Conservation (phyloP, 1,140 invertebrate genomes). For the Lordiphosa stackelbergi region DNA sequence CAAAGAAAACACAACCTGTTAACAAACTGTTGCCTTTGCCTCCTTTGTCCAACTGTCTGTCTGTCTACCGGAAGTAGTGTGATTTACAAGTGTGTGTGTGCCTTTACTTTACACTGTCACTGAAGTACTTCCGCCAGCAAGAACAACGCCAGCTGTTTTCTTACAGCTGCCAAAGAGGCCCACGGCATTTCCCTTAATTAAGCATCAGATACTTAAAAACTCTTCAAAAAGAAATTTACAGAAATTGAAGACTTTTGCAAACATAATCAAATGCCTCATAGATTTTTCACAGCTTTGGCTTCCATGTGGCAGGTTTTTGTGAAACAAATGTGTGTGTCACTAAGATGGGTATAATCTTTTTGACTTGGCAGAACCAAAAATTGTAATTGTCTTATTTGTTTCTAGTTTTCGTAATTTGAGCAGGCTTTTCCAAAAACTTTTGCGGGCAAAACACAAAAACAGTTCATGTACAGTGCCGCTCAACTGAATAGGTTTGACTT, state of each 20-base stretch:
- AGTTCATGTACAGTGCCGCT: too few species aligned
- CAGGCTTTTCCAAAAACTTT: too few species aligned
- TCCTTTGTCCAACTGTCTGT: slow-evolving; percentile 17
- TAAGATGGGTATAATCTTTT: too few species aligned
- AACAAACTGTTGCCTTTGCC: slow-evolving; percentile 42
- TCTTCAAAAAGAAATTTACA: slow-evolving; percentile 2
- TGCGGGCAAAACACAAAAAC: too few species aligned
- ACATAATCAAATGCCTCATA: slow-evolving; percentile 5
- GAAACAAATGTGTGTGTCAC: too few species aligned
- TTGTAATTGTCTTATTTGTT: too few species aligned
- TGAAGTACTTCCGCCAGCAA: slow-evolving; percentile 31
- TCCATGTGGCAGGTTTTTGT: too few species aligned
- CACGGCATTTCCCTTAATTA: slow-evolving; percentile 35
- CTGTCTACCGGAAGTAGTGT: slow-evolving; percentile 60
- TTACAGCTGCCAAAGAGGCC: slow-evolving; percentile 8
- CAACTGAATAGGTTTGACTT: too few species aligned
- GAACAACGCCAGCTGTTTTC: slow-evolving; percentile 8
- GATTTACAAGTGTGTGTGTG: slow-evolving; percentile 49
- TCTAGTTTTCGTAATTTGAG: too few species aligned
- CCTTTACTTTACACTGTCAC: slow-evolving; percentile 34
- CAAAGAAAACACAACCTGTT: slow-evolving; percentile 38
- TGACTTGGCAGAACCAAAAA: too few species aligned
- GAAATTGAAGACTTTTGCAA: slow-evolving; percentile 15
- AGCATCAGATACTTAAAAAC: slow-evolving; percentile 27
- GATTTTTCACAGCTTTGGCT: not conserved